These are phyloP conservation scores for Bucorvus abyssinicus DNA, from an alignment of 2,797 vertebrate genomes.

Conservation along the genomic window DNA sequence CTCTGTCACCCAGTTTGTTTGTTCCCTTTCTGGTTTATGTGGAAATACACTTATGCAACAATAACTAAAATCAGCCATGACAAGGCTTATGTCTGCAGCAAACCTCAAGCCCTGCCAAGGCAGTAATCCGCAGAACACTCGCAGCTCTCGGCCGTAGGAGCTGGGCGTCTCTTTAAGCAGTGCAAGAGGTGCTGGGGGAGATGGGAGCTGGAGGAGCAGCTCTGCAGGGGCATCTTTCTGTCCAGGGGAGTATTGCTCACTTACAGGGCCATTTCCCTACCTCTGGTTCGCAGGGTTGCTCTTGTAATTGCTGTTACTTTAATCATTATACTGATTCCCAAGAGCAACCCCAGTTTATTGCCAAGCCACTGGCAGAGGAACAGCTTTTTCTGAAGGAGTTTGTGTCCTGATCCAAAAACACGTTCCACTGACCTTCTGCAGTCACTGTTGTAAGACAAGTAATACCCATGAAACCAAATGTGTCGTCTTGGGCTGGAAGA, in stretches of 20 bases:
- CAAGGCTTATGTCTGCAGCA: conserved; percentile 34
- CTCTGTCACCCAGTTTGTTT: conserved; percentile 67
- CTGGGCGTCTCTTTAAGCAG: background rate
- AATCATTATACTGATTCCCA: background rate
- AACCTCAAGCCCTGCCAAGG: conserved; percentile 35
- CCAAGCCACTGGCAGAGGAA: background rate
- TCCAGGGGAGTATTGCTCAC: rapidly evolving
- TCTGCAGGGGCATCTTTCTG: background rate
- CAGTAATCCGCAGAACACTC: background rate
- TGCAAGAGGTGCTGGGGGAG: background rate
- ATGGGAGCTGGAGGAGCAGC: background rate
- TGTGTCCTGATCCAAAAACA: background rate
- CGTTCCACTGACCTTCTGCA: background rate
- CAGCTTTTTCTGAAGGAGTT: background rate
- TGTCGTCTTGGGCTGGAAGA: background rate
- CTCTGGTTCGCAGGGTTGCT: background rate
- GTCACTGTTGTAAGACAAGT: background rate
- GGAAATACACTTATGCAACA: conserved; percentile 58
- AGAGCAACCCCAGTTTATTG: background rate
- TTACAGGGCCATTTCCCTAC: rapidly evolving
- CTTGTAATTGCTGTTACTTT: background rate
- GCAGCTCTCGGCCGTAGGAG: background rate
- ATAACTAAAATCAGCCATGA: conserved; percentile 67
- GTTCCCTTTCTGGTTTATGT: conserved; percentile 71
- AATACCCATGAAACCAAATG: background rate